Base-by-base conservation (phyloP, 53 echinoderm and acorn worm species). In the Luidia sarsii region DNA sequence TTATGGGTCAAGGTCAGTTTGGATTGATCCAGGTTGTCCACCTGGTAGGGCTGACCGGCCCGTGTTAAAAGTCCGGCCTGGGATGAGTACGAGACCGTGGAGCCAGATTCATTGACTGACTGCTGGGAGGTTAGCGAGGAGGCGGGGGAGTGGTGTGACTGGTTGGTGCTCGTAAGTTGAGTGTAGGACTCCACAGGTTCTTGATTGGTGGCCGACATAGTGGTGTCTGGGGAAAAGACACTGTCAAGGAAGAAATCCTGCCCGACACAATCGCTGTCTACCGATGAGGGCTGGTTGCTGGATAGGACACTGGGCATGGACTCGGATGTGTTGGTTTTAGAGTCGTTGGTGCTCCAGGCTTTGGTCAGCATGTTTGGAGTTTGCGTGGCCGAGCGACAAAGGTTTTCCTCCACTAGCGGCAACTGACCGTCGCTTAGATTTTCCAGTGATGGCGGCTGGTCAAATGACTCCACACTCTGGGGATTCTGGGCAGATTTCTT, bases 211-310 rank as follows among this genome's bases (percentile, higher is more conserved):
- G 77, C 87, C 14, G 86, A 83, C 86, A 92, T 86, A 20, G 92
- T 92, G 36, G 85, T 92, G 56, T 90, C 95, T 2, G 95, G 95
- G 20, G 95, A 95, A 79, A 92, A 95, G 31, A 95, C 95, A 68
- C 95, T 95, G 57, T 95, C 95, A 63, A 95, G 80, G 59, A 92
- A 82, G 59, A 92, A 82, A 90, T 95, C 95, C 56, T 90, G 90
- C 7, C 86, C 77, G 28, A 79, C 86, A 62, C 86, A 81, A 28
- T 90, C 90, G 27, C 82, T 90, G 64, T 84, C 84, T 35, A 84
- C 73, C 8, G 73, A 64, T n/a, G 72, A 65, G 20, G 84, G 50
- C 34, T 71, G 73, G 38, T 83, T 68, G 41, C 63, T 48, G 28
- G 59, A 46, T 71, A 86, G 57, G 10, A 79, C 65, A 56, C 71